Evolutionary conservation across 2,797 vertebrate genomes (phyloP), one percentile per base, ranked within the genome.

Genomic region (Thripadectes ignobilis): DNA sequence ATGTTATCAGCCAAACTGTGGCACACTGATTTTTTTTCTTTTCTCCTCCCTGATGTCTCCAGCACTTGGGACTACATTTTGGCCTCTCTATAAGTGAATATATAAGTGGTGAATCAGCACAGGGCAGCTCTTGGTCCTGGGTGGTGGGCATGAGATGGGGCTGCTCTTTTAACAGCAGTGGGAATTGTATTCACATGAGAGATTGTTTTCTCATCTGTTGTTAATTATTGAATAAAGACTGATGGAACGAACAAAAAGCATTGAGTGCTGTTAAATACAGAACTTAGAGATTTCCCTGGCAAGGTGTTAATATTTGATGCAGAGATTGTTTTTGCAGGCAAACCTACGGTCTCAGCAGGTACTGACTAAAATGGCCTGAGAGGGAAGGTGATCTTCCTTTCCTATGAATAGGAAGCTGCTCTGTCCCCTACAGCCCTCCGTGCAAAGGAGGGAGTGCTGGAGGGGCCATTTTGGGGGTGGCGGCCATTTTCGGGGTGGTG

Each of bases 221-320:
- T 85, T 66, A 92, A 95, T 91, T 90, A 90, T 88, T 88, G 59
- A 79, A 45, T 59, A 75, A 66, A 23, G n/a, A 54, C 49, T 73
- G 62, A 58, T 75, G 23, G 55, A 80, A 62, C 39, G 82, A 90
- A 81, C 66, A 68, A 48, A 88, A 82, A 76, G 75, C 36, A 88
- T 45, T 62, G 79, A 81, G 46, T 48, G n/a, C 38, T 6, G 5
- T 29, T 55, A 79, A 82, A 85, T 89, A 61, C 24, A 75, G 66
- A 86, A 89, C 41, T 76, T 85, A 57, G 32, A 71, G 26, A 65
- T 91, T 91, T 95, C 76, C 36, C 24, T 82, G 58, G 52, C 80
- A 95, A 48, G 71, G 67, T 69, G 93, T 89, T 46, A 95, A 88
- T 95, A 93, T 92, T 93, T 92, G 63, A 92, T 92, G 65, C 52